A percentile compares a stretch with the other conserved stretches of the same genome.
Conservation (phyloP, 2,113 vertebrate genomes). For the Apus apus region DNA sequence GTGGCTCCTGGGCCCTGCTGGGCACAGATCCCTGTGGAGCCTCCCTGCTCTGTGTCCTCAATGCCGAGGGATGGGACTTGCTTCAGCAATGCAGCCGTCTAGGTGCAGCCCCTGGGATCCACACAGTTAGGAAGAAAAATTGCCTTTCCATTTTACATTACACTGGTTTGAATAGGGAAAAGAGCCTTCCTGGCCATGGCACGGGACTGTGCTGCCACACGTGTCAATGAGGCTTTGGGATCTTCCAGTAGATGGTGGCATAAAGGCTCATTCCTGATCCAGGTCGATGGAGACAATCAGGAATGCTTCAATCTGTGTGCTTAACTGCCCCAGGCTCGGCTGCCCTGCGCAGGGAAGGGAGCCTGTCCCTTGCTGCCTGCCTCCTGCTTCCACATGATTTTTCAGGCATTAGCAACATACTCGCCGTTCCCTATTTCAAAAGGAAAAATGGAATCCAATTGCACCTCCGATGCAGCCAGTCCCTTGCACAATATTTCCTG, state of each 20-base stretch:
- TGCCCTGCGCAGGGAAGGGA: not conserved
- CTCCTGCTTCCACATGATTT: not conserved
- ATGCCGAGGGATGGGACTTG: not conserved
- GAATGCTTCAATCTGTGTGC: not conserved
- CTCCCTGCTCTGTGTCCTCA: not conserved
- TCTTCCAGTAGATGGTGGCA: accelerated
- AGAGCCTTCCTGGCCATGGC: not conserved
- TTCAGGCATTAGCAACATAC: not conserved
- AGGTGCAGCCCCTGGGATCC: not conserved
- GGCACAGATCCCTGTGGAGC: accelerated
- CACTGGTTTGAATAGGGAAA: not conserved
- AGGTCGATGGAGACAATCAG: accelerated
- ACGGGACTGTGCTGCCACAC: not conserved
- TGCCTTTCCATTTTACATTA: not conserved
- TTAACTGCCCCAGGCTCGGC: not conserved
- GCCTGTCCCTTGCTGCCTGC: not conserved
- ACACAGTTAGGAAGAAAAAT: not conserved
- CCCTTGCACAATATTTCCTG: constrained; percentile 54
- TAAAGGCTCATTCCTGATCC: accelerated
- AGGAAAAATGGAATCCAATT: constrained; percentile 50
- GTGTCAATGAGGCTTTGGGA: not conserved
- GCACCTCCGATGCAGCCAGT: constrained; percentile 7
- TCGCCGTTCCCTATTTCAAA: constrained; percentile 29
- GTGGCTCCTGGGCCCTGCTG: accelerated
- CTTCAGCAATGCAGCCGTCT: not conserved